Percentiles rank a stretch among this genome's conserved stretches.
Conservation (phyloP, 1,140 invertebrate species). For the Lepidostoma basale region DNA sequence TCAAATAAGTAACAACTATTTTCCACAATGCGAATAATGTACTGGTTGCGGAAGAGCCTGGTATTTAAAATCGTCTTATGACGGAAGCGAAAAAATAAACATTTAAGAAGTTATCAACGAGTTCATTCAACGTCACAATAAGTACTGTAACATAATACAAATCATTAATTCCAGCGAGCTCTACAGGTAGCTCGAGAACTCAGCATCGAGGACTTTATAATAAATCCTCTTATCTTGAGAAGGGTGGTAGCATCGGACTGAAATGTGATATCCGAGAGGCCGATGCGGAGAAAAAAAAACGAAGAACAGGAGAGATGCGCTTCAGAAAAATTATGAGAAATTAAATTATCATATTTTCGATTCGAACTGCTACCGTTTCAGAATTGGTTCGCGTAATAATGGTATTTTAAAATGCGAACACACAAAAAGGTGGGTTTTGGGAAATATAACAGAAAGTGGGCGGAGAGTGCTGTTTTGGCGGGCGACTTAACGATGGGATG, state of each 20-base stretch:
- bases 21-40: too few relatives aligned
- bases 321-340: conserved; percentile 36
- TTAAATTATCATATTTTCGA: conserved; percentile 45
- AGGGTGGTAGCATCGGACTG: conserved; percentile 9
- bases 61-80: too few relatives aligned
- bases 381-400: conserved; percentile 39
- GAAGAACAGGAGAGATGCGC: conserved; percentile 6
- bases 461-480: conserved; percentile 9
- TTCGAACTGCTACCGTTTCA: conserved; percentile 42
- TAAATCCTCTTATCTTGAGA: conserved; percentile 14
- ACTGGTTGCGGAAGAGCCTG: too few relatives aligned
- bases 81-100: too few relatives aligned
- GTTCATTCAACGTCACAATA: too few relatives aligned
- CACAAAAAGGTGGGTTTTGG: background rate
- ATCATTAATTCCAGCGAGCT: conserved; percentile 6
- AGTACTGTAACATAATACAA: background rate
- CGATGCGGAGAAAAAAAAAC: conserved; percentile 11
- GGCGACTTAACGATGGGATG: conserved; percentile 12
- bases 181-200: conserved; percentile 2
- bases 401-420: conserved; percentile 31
- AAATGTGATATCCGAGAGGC: conserved; percentile 4
- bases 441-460: background rate
- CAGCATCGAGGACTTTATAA: background rate
- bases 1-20: too few relatives aligned
- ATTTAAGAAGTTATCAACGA: too few relatives aligned